Evolutionary conservation across 2,113 vertebrate species (phyloP).

Genomic region (Peromyscus maniculatus): DNA sequence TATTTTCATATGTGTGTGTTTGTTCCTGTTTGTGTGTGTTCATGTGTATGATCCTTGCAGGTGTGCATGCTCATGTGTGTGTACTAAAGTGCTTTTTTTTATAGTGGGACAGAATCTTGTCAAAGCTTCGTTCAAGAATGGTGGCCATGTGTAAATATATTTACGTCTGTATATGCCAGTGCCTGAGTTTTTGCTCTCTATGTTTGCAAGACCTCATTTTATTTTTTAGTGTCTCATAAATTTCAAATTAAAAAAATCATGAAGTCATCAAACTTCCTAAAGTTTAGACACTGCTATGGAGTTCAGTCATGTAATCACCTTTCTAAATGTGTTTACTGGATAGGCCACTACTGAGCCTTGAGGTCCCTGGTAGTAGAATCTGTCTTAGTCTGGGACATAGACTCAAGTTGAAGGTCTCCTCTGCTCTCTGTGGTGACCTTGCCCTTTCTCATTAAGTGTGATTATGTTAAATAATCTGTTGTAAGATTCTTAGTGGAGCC

Average conservation of each 20-base stretch:
- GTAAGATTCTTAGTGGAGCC: constrained; percentile 46
- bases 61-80: not conserved
- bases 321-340: not conserved
- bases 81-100: fast-evolving
- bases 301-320: not conserved
- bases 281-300: not conserved
- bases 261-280: not conserved
- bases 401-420: not conserved
- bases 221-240: not conserved
- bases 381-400: not conserved
- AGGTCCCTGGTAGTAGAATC: too few species aligned
- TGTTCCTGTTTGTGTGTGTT: not conserved
- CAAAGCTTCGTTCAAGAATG: not conserved
- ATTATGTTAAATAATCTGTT: constrained; percentile 54
- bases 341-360: not conserved
- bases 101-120: fast-evolving
- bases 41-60: not conserved
- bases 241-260: not conserved
- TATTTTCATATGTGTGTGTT: not conserved
- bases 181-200: not conserved
- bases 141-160: not conserved
- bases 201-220: not conserved
- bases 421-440: constrained; percentile 4
- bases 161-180: not conserved
- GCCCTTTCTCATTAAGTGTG: constrained; percentile 22